Evolutionary conservation across 2,888 invertebrate genomes (phyloP), one percentile per base, ranked within the genome.

Genomic region (Phyllotreta cruciferae): DNA sequence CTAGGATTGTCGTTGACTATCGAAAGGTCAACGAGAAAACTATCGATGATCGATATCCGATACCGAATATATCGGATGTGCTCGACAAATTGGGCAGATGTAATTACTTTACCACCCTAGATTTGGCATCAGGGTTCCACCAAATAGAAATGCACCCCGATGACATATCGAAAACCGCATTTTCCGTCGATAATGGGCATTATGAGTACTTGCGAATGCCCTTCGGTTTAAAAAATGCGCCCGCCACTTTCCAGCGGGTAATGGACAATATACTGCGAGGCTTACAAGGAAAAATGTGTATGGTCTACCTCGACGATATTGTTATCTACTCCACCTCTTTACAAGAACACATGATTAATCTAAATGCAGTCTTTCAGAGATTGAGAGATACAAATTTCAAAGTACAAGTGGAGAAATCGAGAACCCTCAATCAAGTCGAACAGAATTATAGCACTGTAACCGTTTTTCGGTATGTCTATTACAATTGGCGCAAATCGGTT

Each of bases 31-130:
- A 44, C 14, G 44, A 44, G 7, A 44, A 44, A 10, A 44, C 44
- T 7, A 44, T 44, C 11, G 44, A 44, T 14, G 44, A 44, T 44
- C 9, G 11, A 44, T 44, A 44, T 10, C 44, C 44, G 13, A 44
- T 44, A 7, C 44, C 9, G 1, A 44, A 44, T 11, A 44, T 44
- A 8, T 13, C 44, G 14, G 44, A 44, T 11, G 11, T 44, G 1
- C 44, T 44, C 7, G 44, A 44, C 4, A 44, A 44, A 14, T 11
- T 44, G 2, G 44, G 44, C 1, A 9, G 44, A 44, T 44, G 44
- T 44, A 10, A 24, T 24, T 24, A 24, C 24, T 24, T 24, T 4
- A 24, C 24, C 4, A 24, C 24, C 24, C 24, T 24, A 4, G 24
- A 24, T 24, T 24, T 24, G 24, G 24, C 24, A 24, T 24, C 24